Base-by-base conservation (phyloP, 2,797 vertebrate species). In the Mastacembelus armatus region DNA sequence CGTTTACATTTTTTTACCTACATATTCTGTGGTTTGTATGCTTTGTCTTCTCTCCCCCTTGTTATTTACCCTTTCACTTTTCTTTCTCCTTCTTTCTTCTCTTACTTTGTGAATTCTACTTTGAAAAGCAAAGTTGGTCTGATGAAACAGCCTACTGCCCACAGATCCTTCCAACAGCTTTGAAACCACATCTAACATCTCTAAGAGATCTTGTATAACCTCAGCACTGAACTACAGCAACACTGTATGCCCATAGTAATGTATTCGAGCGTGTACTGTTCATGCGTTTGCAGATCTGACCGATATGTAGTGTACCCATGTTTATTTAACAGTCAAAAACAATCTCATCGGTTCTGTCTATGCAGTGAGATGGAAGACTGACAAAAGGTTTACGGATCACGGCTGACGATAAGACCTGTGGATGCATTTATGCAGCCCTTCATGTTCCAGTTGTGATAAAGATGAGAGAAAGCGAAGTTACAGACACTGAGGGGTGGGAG, bases 291-390 rank as follows among this genome's bases (percentile, higher is more conserved):
- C 35, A 82, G 83, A 90, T 86, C 65, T 63, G 2, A 9, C 43
- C 1, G 83, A 85, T 85, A 85, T 62, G 71, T 16, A 12, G 44
- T 1, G 47, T 16, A 39, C 54, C n/a, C 47, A 11, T 74, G 87
- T 85, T 89, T 88, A 85, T 85, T 72, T 82, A 87, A 85, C 49
- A 71, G 55, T 78, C 50, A 30, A 33, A 73, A 80, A 75, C 66
- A 84, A 73, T 65, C 78, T 51, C 16, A 14, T 66, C 43, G 51
- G 66, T 75, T 82, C 74, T 71, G 78, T 75, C 67, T 64, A 57
- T 30, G 75, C 84, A 70, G 3, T 9, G 65, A 70, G 58, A 86
- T 61, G 80, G 78, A 87, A 83, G 83, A 82, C 74, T 78, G 83
- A 77, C 73, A 71, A 71, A 81, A 67, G 42, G 66, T 67, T n/a